Evolutionary conservation across 2,797 vertebrate genomes (phyloP).

Genomic region (Rousettus madagascariensis): DNA sequence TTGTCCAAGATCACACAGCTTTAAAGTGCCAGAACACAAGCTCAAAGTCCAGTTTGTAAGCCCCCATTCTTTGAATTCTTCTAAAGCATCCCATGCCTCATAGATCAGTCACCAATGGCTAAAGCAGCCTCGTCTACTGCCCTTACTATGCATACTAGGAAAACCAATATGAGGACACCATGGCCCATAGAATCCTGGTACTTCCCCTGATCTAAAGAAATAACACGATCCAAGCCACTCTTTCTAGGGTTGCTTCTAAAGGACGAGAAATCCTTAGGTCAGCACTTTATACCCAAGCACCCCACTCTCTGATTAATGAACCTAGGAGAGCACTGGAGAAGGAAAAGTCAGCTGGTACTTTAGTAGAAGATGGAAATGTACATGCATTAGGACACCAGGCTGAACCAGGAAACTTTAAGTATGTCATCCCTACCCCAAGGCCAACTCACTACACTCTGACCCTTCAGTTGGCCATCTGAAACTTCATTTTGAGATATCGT

Average conservation of each 20-base stretch:
- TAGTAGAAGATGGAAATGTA: not conserved
- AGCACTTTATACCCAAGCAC: not conserved
- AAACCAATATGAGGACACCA: not conserved
- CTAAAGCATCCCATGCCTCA: not conserved
- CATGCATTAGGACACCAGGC: not conserved
- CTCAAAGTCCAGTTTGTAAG: not conserved
- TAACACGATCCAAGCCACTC: not conserved
- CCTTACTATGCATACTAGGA: not conserved
- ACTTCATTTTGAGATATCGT: not conserved
- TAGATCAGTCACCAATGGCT: not conserved
- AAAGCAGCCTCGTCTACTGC: not conserved
- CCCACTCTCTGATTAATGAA: not conserved
- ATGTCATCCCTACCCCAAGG: not conserved
- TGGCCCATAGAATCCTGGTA: not conserved
- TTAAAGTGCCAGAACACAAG: not conserved
- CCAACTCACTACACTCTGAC: not conserved
- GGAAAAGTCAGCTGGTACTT: not conserved
- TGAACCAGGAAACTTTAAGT: not conserved
- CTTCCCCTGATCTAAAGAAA: not conserved
- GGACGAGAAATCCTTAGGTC: not conserved
- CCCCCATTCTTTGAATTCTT: not conserved
- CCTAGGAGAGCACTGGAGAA: not conserved
- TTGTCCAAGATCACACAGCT: not conserved
- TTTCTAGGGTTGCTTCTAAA: not conserved
- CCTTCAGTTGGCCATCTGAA: not conserved